These are phyloP conservation scores for Eupithecia subfuscata DNA, from an alignment of 2,888 invertebrate species.

Conservation along the genomic window DNA sequence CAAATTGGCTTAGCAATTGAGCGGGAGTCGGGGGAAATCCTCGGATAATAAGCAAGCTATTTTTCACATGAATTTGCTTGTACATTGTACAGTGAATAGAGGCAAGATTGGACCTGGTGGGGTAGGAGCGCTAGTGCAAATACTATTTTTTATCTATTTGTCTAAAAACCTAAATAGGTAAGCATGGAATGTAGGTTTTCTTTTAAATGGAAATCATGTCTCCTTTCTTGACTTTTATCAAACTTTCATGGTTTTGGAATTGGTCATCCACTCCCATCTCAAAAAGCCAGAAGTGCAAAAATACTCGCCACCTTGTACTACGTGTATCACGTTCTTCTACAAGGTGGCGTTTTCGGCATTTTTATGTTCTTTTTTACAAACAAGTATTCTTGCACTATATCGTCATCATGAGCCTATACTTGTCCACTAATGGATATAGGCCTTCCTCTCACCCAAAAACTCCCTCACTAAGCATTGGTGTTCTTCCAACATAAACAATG, in stretches of 20 bases:
- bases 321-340: no score
- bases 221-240: no score
- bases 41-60: slow-evolving; percentile 44
- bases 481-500: neutral
- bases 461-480: neutral
- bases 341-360: no score
- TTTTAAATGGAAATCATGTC: no score
- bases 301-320: no score
- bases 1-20: slow-evolving; percentile 42
- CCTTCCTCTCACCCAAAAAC: neutral
- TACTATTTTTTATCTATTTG: neutral
- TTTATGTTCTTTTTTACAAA: no score
- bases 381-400: no score
- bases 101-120: slow-evolving; percentile 5
- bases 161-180: neutral
- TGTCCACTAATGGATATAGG: neutral
- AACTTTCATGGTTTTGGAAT: no score
- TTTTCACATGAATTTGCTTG: slow-evolving; percentile 44
- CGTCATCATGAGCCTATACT: neutral
- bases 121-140: neutral
- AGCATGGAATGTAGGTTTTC: no score
- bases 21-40: slow-evolving; percentile 45
- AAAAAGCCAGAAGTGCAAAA: no score
- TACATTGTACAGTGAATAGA: slow-evolving; percentile 19
- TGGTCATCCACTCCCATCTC: no score